phyloP scores from a whole-genome alignment of 2,797 vertebrate genomes.

The Arnoldichthys spilopterus region DNA sequence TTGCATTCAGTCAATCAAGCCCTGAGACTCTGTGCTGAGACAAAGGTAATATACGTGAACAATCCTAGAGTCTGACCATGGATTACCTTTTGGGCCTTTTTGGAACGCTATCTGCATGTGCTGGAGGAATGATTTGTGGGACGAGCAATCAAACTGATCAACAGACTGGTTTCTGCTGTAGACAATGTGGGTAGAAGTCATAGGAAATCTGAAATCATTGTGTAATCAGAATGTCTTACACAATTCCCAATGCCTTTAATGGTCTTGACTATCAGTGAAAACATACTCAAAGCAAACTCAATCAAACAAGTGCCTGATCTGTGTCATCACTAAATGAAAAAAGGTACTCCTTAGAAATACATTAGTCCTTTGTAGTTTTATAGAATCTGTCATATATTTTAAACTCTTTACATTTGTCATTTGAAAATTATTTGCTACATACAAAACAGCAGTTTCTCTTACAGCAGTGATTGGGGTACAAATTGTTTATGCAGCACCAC shows the following conservation, averaged over 20 bases:
- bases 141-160: conserved; percentile 34
- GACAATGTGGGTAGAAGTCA: conserved; percentile 21
- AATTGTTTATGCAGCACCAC: conserved; percentile 34
- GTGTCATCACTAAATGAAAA: conserved; percentile 24
- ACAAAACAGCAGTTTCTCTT: conserved; percentile 33
- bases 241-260: conserved; percentile 31
- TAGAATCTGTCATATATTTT: conserved; percentile 13
- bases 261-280: conserved; percentile 38
- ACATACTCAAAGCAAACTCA: conserved; percentile 27
- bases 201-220: conserved; percentile 33
- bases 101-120: conserved; percentile 19
- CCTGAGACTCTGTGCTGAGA: conserved; percentile 2
- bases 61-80: conserved; percentile 35
- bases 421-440: conserved; percentile 51
- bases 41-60: conserved; percentile 8
- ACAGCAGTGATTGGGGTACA: conserved; percentile 18
- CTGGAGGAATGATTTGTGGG: conserved; percentile 19
- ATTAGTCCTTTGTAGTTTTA: neutral
- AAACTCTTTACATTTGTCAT: conserved; percentile 10
- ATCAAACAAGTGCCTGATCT: conserved; percentile 68
- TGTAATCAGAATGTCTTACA: conserved; percentile 21
- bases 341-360: conserved; percentile 60
- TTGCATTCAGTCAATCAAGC: conserved; percentile 37
- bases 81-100: conserved; percentile 31
- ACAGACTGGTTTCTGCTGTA: conserved; percentile 27